Conservation (phyloP, 2,797 vertebrate species). For the Epinephelus malabaricus region DNA sequence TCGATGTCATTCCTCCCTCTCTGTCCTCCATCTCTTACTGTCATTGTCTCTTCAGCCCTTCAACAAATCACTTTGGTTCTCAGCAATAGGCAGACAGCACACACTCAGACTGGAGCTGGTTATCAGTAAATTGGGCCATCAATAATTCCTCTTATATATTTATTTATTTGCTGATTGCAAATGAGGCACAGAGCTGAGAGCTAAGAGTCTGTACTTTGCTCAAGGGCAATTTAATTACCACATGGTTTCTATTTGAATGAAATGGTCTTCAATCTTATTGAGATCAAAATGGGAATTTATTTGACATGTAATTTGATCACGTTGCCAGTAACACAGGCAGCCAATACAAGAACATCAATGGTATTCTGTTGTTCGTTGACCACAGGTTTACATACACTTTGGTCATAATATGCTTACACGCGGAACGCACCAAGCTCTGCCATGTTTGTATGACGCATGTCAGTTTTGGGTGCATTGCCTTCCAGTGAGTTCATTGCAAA, state of each 20-base stretch:
- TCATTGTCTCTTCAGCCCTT: slow-evolving; percentile 25
- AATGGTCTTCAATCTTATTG: not conserved
- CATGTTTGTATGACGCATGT: not conserved
- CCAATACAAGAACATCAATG: too few species aligned
- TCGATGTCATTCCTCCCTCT: slow-evolving; percentile 28
- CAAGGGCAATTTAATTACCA: not conserved
- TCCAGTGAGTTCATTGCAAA: too few species aligned
- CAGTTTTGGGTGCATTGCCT: not conserved
- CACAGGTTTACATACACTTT: too few species aligned
- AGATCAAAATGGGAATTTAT: not conserved
- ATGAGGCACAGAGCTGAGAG: not conserved
- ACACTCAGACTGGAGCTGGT: not conserved
- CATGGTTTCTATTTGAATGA: not conserved
- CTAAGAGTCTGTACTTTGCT: slow-evolving; percentile 2
- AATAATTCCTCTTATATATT: slow-evolving; percentile 18
- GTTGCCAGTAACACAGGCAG: too few species aligned
- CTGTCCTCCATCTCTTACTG: slow-evolving; percentile 18
- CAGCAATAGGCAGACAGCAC: not conserved
- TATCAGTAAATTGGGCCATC: slow-evolving; percentile 36
- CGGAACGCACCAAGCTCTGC: not conserved
- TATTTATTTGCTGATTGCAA: not conserved
- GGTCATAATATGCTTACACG: too few species aligned
- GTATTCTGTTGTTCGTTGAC: too few species aligned
- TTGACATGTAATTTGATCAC: too few species aligned
- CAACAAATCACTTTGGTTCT: slow-evolving; percentile 44